phyloP scores from a whole-genome alignment of 92 coral and sea anemone species.

The Virgularia gustaviana region DNA sequence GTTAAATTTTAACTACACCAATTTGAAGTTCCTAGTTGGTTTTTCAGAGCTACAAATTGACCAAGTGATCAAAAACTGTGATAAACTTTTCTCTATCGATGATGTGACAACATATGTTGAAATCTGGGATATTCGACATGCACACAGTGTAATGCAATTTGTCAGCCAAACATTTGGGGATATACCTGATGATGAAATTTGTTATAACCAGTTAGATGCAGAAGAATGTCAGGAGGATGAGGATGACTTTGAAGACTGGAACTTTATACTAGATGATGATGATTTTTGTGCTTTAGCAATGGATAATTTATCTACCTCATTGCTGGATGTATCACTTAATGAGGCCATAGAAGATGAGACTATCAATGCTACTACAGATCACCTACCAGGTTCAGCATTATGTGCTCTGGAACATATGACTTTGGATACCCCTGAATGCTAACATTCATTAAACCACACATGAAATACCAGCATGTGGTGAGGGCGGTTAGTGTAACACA shows the following conservation, averaged over 20 bases:
- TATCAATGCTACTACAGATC: too few relatives aligned
- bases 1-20: too few relatives aligned
- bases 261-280: slow-evolving; percentile 45
- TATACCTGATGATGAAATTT: slow-evolving; percentile 3
- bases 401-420: too few relatives aligned
- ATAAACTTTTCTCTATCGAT: slow-evolving; percentile 42
- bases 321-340: slow-evolving; percentile 28
- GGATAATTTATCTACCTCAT: slow-evolving; percentile 48
- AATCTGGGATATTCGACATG: slow-evolving; percentile 55
- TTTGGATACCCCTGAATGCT: too few relatives aligned
- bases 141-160: slow-evolving; percentile 33
- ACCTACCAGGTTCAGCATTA: too few relatives aligned
- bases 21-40: slow-evolving; percentile 46
- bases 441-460: too few relatives aligned
- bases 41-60: slow-evolving; percentile 58
- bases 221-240: slow-evolving; percentile 21
- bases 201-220: not conserved
- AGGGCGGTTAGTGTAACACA: too few relatives aligned
- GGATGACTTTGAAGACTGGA: slow-evolving; percentile 42
- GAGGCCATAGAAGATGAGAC: not conserved
- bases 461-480: too few relatives aligned
- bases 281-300: slow-evolving; percentile 48
- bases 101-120: slow-evolving; percentile 49
- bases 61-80: slow-evolving; percentile 41
- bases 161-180: slow-evolving; percentile 54